Percentiles rank a stretch among this genome's conserved stretches.
phyloP scores from a whole-genome alignment of 2,888 invertebrate species.

The Pteria penguin region DNA sequence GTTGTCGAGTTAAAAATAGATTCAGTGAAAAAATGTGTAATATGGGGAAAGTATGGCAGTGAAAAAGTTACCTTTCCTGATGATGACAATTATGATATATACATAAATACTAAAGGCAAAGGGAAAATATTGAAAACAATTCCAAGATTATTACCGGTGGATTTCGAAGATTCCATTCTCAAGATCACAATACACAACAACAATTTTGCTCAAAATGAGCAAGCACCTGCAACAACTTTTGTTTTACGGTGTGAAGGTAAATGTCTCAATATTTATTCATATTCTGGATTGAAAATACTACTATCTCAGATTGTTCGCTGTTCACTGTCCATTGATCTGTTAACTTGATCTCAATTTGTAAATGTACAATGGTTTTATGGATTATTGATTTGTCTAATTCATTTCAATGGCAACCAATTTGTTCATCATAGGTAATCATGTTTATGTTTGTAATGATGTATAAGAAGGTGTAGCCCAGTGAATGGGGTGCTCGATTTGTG shows the following conservation, averaged over 20 bases:
- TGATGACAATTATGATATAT: not conserved
- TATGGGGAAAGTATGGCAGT: not conserved
- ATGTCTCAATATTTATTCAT: too few species aligned
- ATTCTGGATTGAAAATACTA: too few species aligned
- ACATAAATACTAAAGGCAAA: not conserved
- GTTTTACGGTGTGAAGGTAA: not conserved
- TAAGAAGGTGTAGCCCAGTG: too few species aligned
- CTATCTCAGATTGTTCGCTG: too few species aligned
- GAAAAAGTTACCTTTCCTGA: not conserved
- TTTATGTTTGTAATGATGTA: too few species aligned
- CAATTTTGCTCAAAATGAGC: not conserved
- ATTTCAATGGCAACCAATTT: too few species aligned
- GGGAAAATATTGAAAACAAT: not conserved
- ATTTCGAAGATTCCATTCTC: not conserved
- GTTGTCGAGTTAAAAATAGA: not conserved
- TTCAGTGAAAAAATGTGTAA: not conserved
- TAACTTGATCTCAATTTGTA: too few species aligned
- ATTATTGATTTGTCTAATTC: too few species aligned
- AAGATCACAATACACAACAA: not conserved
- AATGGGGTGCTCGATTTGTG: too few species aligned
- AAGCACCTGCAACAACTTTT: not conserved
- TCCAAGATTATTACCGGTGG: not conserved
- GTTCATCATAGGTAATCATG: too few species aligned
- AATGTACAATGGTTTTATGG: too few species aligned
- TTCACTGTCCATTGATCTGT: too few species aligned